These are phyloP conservation scores for Antigone vipio DNA, from an alignment of 2,113 vertebrate species.

Conservation along the genomic window DNA sequence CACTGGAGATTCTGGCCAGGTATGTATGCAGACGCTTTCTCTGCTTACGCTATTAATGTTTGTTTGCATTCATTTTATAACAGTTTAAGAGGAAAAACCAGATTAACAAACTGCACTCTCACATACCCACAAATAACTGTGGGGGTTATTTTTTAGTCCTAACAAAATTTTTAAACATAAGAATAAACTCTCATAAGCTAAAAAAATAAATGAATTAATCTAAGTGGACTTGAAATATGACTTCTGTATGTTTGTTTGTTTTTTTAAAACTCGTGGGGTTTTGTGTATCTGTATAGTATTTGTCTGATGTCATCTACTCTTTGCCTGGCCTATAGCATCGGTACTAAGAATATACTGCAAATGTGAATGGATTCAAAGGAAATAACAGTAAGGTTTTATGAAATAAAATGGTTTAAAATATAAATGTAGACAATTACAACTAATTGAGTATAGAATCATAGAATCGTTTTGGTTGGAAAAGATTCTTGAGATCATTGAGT, in stretches of 20 bases:
- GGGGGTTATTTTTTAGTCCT: background rate
- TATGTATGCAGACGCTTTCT: constrained; percentile 40
- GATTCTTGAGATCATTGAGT: background rate
- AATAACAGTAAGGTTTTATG: background rate
- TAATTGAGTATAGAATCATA: background rate
- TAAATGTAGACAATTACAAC: background rate
- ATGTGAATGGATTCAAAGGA: background rate
- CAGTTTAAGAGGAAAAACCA: background rate
- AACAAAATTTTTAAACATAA: background rate
- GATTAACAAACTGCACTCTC: background rate
- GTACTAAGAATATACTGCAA: background rate
- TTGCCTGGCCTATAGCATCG: background rate
- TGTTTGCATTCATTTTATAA: background rate
- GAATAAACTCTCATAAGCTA: background rate
- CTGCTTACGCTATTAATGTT: background rate
- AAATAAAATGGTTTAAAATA: background rate
- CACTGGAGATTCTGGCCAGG: constrained; percentile 96
- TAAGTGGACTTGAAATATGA: background rate
- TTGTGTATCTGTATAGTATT: background rate
- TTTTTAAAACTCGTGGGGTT: background rate
- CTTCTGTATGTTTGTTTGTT: background rate
- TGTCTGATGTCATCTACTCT: background rate
- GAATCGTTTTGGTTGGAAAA: background rate
- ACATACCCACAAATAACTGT: background rate
- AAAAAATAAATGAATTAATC: background rate